Evolutionary conservation across 2,113 vertebrate species (phyloP).

Genomic region (Mesembrinibis cayennensis): DNA sequence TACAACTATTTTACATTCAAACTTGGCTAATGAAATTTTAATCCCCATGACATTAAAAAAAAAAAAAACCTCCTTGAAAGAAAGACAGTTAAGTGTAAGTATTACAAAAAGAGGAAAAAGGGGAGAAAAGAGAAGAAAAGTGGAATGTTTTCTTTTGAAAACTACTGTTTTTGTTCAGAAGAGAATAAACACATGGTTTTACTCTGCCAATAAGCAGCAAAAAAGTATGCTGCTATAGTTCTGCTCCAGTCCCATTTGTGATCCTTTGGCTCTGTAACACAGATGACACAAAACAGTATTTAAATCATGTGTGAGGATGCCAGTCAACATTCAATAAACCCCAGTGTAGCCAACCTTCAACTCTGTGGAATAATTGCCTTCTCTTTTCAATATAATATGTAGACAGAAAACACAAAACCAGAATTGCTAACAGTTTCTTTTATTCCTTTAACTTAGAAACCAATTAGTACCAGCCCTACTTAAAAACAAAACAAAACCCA

Average conservation of each 20-base stretch:
- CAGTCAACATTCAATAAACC: not conserved
- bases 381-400: not conserved
- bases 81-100: not conserved
- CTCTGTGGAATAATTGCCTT: not conserved
- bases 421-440: not conserved
- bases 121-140: not conserved
- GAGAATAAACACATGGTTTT: not conserved
- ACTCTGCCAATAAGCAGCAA: not conserved
- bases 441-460: not conserved
- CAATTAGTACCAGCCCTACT: not conserved
- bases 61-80: not conserved
- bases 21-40: not conserved
- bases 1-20: not conserved
- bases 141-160: not conserved
- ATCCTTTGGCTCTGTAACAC: not conserved
- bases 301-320: not conserved
- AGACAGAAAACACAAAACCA: not conserved
- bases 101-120: not conserved
- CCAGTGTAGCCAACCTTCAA: not conserved
- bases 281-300: not conserved
- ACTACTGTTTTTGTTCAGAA: not conserved
- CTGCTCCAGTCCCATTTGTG: not conserved
- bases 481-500: not conserved
- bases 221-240: not conserved
- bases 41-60: not conserved